Base-by-base conservation (phyloP, 2,113 vertebrate genomes). In the rat (Rattus norvegicus) region DNA sequence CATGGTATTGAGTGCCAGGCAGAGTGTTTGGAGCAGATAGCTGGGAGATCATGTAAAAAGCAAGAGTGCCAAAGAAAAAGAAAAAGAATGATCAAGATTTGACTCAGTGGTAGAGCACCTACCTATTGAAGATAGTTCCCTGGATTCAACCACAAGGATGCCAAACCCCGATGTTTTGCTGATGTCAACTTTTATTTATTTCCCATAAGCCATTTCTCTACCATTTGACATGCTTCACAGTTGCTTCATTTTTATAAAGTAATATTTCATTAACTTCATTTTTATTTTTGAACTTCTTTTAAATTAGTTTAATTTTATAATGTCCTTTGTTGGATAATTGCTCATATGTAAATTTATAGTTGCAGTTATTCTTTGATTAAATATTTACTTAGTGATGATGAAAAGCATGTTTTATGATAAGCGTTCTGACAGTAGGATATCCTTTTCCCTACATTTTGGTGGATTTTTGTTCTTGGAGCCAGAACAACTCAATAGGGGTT, bases 311-410 rank as follows among this genome's bases (percentile, higher is more conserved):
- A 75, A 14, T 90, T 93, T 79, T 20, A 91, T 39, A 91, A 63
- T 59, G 6, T 47, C 28, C 83, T 61, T 92, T 92, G n/a, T 92
- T 89, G 39, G 30, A 69, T 90, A 93, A 83, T 59, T 87, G 24
- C 4, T 90, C 30, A 83, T 43, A 81, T 54, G 33, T 81, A 84
- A 93, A 85, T 89, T 77, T 95, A 89, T 22, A 88, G 1, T 91
- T 73, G 73, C 0, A 72, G 28, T 49, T 96, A 75, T 76, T 91
- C 4, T 87, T 87, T 85, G 30, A 52, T 90, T 84, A 95, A 93
- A 88, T 91, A 94, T 94, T 86, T 67, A 88, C 17, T 56, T 90
- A 69, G 20, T 75, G 54, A 76, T 90, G 39, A 92, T 59, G 85
- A 33, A 91, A 91, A 69, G 8, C 63, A 80, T 54, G 1, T 85